A percentile compares a stretch with the other conserved stretches of the same genome.
These are phyloP conservation scores for Rhagonycha fulva DNA, from an alignment of 2,888 invertebrate genomes.

Conservation along the genomic window DNA sequence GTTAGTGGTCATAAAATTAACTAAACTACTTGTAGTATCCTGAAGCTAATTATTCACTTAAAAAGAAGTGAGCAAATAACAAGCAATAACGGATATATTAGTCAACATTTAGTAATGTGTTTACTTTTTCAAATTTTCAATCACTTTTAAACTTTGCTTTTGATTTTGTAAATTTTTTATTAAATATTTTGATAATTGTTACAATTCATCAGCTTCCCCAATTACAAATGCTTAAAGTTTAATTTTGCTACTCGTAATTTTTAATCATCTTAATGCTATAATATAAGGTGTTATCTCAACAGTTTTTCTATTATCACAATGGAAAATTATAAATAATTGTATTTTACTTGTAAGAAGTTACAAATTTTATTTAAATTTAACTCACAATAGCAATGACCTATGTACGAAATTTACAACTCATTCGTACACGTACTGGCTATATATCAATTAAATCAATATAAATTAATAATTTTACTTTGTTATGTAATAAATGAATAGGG, in stretches of 20 bases:
- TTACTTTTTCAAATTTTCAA: conserved; percentile 1
- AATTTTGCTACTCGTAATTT: background rate
- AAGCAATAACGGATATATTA: conserved; percentile 19
- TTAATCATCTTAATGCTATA: too few relatives aligned
- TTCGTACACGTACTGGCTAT: conserved; percentile 5
- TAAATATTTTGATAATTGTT: background rate
- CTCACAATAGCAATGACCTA: conserved; percentile 9
- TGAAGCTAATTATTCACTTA: conserved; percentile 23
- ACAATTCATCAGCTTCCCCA: background rate
- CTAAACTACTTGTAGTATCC: conserved; percentile 17
- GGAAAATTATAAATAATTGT: background rate
- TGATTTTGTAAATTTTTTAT: background rate
- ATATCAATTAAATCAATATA: conserved; percentile 14
- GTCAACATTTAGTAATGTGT: conserved; percentile 5
- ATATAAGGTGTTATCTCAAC: too few relatives aligned
- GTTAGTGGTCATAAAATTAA: conserved; percentile 14
- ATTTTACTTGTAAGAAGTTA: background rate
- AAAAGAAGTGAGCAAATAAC: conserved; percentile 16
- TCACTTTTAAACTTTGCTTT: background rate
- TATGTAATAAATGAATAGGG: background rate
- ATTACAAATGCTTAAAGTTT: too few relatives aligned
- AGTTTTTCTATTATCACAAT: background rate
- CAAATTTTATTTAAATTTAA: background rate
- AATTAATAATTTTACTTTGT: conserved; percentile 7
- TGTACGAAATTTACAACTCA: conserved; percentile 4